phyloP scores from a whole-genome alignment of 2,113 vertebrate species.

The Tragelaphus scriptus region DNA sequence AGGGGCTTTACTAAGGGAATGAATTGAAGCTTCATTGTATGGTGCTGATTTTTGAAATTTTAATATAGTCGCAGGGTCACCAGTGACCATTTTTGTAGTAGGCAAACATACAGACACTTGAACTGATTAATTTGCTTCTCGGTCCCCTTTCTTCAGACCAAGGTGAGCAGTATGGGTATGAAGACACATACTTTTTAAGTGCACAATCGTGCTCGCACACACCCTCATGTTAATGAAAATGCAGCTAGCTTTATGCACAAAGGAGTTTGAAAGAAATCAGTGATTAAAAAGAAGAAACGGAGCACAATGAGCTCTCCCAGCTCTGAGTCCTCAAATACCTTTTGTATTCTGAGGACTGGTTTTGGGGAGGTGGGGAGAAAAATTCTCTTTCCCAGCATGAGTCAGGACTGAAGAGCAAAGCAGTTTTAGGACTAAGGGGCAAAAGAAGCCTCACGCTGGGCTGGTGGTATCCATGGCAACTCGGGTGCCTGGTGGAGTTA shows the following conservation, averaged over 20 bases:
- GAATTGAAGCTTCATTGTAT: not conserved
- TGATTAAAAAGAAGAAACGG: not conserved
- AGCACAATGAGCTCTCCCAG: not conserved
- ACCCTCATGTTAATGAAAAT: fast-evolving
- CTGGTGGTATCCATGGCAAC: slow-evolving; percentile 51
- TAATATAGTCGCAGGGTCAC: not conserved
- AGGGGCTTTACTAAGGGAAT: not conserved
- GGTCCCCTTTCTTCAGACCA: not conserved
- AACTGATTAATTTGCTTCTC: not conserved
- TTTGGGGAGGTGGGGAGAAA: not conserved
- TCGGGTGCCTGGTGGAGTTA: not conserved
- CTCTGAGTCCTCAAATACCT: not conserved
- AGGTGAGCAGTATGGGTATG: not conserved
- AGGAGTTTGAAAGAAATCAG: not conserved
- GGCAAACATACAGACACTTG: not conserved
- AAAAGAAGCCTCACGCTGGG: not conserved
- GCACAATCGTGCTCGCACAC: not conserved
- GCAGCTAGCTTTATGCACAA: not conserved
- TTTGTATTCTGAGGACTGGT: not conserved
- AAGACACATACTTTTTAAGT: not conserved
- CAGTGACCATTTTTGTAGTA: not conserved
- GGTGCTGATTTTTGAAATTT: not conserved
- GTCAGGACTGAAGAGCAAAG: not conserved
- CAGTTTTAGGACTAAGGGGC: slow-evolving; percentile 27
- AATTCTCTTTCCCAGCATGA: not conserved